Evolutionary conservation across 2,888 invertebrate species (phyloP).

Genomic region (Leptinotarsa rubiginosa): DNA sequence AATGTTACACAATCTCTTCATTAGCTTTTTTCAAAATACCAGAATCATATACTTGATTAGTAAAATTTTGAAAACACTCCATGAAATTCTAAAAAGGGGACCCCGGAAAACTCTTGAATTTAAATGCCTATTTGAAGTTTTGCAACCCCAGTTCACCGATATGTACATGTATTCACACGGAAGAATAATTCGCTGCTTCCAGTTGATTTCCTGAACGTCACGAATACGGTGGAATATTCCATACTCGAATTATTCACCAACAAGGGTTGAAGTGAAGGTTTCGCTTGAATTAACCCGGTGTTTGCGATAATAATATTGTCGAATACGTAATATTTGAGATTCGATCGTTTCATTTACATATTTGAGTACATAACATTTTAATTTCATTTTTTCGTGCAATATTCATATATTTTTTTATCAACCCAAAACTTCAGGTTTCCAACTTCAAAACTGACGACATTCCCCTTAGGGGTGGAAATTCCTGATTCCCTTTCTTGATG

Average conservation of each 20-base stretch:
- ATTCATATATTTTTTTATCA: too few relatives aligned
- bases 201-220: slow-evolving; percentile 3
- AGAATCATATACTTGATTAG: too few relatives aligned
- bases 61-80: not conserved
- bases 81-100: not conserved
- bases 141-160: not conserved
- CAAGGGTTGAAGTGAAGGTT: not conserved
- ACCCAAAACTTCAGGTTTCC: too few relatives aligned
- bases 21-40: too few relatives aligned
- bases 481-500: too few relatives aligned
- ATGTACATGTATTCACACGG: not conserved
- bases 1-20: too few relatives aligned
- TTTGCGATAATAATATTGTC: not conserved
- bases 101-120: not conserved
- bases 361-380: not conserved
- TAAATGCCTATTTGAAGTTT: not conserved
- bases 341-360: not conserved
- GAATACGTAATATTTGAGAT: not conserved
- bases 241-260: not conserved
- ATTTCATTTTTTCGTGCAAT: too few relatives aligned
- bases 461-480: too few relatives aligned
- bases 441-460: too few relatives aligned
- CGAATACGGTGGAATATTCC: slow-evolving; percentile 2
- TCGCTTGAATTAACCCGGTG: not conserved
- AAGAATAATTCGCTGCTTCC: slow-evolving; percentile 14